Evolutionary conservation across 2,797 vertebrate species (phyloP).

Genomic region (Xyrichtys novacula): DNA sequence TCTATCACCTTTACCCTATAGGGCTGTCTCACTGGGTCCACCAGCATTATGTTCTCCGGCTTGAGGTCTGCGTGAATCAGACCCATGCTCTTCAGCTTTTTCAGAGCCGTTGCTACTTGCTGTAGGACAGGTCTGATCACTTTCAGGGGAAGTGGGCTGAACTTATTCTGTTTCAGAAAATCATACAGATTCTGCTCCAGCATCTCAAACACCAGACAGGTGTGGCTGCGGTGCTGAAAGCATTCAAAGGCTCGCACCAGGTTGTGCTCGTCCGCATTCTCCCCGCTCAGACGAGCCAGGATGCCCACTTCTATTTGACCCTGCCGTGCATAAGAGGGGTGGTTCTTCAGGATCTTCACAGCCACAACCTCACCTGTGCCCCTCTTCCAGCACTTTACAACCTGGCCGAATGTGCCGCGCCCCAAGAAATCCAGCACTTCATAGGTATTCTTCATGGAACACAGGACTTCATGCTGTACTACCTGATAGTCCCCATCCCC

Average conservation of each 20-base stretch:
- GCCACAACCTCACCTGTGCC: conserved; percentile 97
- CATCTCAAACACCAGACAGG: conserved; percentile 99
- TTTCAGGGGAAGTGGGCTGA: conserved; percentile 97
- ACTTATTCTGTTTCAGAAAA: conserved; percentile 99
- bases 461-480: conserved; percentile 97
- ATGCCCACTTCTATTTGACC: conserved; percentile 99
- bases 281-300: conserved; percentile 94
- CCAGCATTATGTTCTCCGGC: conserved; percentile 99
- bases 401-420: conserved; percentile 98
- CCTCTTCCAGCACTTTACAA: conserved; percentile 99
- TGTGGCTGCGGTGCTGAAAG: conserved; percentile 98
- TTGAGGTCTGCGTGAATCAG: conserved; percentile 99
- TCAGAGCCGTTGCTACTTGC: conserved; percentile 97
- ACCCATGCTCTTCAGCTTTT: conserved; percentile 97
- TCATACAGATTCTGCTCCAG: conserved; percentile 99
- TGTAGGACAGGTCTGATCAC: conserved; percentile 98
- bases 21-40: conserved; percentile 97
- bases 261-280: conserved; percentile 98
- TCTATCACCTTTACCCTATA: conserved; percentile 99
- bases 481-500: conserved; percentile 98
- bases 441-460: conserved; percentile 98
- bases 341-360: conserved; percentile 98
- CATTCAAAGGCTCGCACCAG: conserved; percentile 98
- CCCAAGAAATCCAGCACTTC: conserved; percentile 99
- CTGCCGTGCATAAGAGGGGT: conserved; percentile 97